A percentile compares a stretch with the other conserved stretches of the same genome.
phyloP scores from a whole-genome alignment of 2,797 vertebrate species.

The Darevskia mixta region DNA sequence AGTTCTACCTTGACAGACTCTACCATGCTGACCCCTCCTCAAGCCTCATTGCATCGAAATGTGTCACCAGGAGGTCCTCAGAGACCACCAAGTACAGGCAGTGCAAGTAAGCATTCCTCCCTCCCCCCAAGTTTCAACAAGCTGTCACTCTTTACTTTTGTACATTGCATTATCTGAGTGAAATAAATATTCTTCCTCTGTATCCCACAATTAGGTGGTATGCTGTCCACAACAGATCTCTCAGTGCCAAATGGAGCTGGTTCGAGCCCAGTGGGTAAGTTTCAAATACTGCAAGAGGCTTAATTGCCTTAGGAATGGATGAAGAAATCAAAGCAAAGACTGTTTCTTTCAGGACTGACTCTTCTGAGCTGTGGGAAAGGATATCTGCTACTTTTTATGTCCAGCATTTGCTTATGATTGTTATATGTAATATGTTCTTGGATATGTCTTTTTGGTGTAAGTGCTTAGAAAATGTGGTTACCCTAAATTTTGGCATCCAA shows the following conservation, averaged over 20 bases:
- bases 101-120: constrained; percentile 80
- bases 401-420: background rate
- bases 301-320: background rate
- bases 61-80: constrained; percentile 90
- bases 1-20: constrained; percentile 90
- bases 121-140: background rate
- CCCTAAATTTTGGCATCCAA: background rate
- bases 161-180: background rate
- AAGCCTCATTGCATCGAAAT: constrained; percentile 91
- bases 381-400: background rate
- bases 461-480: background rate
- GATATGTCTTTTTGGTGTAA: background rate
- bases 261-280: constrained; percentile 91
- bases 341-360: background rate
- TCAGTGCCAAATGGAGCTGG: constrained; percentile 91
- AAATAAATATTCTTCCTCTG: constrained; percentile 18
- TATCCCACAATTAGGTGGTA: constrained; percentile 83
- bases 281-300: background rate
- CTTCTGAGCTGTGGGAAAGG: background rate
- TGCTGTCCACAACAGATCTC: constrained; percentile 89
- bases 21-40: constrained; percentile 94
- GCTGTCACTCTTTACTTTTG: background rate
- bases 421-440: background rate
- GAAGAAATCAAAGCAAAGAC: background rate
- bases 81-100: constrained; percentile 92